Conservation (phyloP, 2,113 vertebrate species). For the Fulica atra region DNA sequence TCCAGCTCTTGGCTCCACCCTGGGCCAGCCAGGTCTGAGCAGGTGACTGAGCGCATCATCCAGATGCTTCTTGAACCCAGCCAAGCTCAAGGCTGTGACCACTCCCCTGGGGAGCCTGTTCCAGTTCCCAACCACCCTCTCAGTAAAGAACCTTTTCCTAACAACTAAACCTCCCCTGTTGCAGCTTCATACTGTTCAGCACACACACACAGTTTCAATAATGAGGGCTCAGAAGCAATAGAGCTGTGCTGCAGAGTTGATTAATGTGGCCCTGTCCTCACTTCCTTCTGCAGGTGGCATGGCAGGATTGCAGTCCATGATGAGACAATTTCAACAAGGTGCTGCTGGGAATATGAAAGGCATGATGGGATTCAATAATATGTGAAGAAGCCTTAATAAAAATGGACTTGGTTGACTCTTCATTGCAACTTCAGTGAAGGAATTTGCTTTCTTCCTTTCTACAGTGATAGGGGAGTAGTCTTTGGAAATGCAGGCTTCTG, state of each 20-base stretch:
- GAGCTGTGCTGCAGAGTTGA: background rate
- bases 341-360: slow-evolving; percentile 99
- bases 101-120: no score
- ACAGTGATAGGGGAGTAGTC: slow-evolving; percentile 29
- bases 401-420: slow-evolving; percentile 71
- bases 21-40: no score
- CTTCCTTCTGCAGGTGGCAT: slow-evolving; percentile 86
- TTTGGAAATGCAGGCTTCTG: slow-evolving; percentile 62
- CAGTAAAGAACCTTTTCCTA: no score
- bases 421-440: slow-evolving; percentile 68
- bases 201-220: no score
- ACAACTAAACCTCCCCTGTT: no score
- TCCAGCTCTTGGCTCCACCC: no score
- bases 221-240: background rate
- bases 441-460: slow-evolving; percentile 74
- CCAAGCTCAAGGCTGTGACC: no score
- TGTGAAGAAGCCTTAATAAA: slow-evolving; percentile 88
- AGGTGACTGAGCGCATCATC: no score
- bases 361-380: slow-evolving; percentile 99
- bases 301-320: slow-evolving; percentile 98
- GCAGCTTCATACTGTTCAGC: no score
- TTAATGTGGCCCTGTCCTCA: background rate
- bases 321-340: slow-evolving; percentile 98
- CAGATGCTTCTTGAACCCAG: no score
- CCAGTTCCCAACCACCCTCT: no score